phyloP scores from a whole-genome alignment of 2,797 vertebrate genomes.

The Phrynocephalus forsythii region DNA sequence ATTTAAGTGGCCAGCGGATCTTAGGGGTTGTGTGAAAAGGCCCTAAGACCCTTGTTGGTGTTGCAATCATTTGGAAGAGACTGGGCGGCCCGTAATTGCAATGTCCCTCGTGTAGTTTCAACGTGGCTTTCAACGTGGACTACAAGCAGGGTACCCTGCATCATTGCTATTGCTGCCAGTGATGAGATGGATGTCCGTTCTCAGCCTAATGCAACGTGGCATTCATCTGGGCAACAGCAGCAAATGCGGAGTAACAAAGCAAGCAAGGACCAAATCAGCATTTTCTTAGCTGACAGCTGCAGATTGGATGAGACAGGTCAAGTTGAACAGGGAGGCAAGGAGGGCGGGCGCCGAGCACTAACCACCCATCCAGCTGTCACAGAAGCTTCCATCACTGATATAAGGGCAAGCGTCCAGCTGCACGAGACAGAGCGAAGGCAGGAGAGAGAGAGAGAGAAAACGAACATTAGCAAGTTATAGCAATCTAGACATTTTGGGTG shows the following conservation, averaged over 20 bases:
- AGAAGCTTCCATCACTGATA: neutral
- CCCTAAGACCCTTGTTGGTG: too few relatives aligned
- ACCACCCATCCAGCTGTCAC: conserved; percentile 3
- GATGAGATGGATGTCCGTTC: neutral
- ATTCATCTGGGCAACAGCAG: neutral
- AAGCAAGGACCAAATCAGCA: neutral
- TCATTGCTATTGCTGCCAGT: neutral
- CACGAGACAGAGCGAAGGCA: neutral
- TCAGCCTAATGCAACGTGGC: neutral
- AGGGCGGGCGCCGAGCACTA: neutral
- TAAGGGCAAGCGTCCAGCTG: neutral
- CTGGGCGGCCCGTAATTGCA: too few relatives aligned
- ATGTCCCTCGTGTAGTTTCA: too few relatives aligned
- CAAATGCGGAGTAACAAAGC: neutral
- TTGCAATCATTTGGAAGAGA: too few relatives aligned
- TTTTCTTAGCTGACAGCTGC: neutral
- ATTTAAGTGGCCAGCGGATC: too few relatives aligned
- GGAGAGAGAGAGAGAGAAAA: too few relatives aligned
- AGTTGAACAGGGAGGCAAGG: neutral
- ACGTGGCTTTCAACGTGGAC: too few relatives aligned
- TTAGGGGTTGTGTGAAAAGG: too few relatives aligned
- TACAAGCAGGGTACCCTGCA: too few relatives aligned
- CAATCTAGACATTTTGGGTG: too few relatives aligned
- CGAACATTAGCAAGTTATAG: too few relatives aligned
- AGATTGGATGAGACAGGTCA: neutral